These are phyloP conservation scores for Telmatherina bonti DNA, from an alignment of 2,797 vertebrate genomes.

Conservation along the genomic window DNA sequence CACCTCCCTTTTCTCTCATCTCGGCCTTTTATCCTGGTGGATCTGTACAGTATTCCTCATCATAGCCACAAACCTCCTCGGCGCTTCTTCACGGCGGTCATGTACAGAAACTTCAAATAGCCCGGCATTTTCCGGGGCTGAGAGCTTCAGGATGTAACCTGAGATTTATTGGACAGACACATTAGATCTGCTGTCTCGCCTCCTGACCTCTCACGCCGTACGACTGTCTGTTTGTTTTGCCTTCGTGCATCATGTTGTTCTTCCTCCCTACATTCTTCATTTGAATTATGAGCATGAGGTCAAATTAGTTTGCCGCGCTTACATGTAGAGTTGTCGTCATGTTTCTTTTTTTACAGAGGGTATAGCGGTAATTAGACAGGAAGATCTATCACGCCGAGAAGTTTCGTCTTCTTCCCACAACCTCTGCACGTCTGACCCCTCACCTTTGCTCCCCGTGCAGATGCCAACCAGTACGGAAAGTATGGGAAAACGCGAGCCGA, in stretches of 20 bases:
- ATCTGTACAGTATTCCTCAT: constrained; percentile 22
- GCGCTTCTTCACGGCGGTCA: constrained; percentile 39
- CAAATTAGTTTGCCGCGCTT: not conserved
- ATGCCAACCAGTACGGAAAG: constrained; percentile 90
- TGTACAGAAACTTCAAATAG: constrained; percentile 65
- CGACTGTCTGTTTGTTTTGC: constrained; percentile 27
- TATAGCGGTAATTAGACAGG: constrained; percentile 10
- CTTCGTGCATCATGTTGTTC: constrained; percentile 17
- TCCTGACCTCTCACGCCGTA: constrained; percentile 52
- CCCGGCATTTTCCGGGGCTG: constrained; percentile 4
- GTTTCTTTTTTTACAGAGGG: not conserved
- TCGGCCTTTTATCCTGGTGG: constrained; percentile 31
- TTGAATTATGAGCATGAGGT: constrained; percentile 3
- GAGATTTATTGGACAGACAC: constrained; percentile 73
- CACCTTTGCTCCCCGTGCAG: constrained; percentile 77
- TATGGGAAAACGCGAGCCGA: constrained; percentile 97
- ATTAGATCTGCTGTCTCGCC: constrained; percentile 64
- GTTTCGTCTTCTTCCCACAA: constrained; percentile 68
- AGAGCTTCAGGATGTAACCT: constrained; percentile 63
- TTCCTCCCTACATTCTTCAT: not conserved
- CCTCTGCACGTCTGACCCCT: constrained; percentile 58
- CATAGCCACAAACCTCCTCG: constrained; percentile 15
- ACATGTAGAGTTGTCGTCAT: not conserved
- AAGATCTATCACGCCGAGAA: constrained; percentile 1
- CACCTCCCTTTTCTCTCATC: not conserved